Percentiles rank a stretch among this genome's conserved stretches.
Evolutionary conservation across 1,140 invertebrate genomes (phyloP).

Genomic region (Drosophila bipectinata): DNA sequence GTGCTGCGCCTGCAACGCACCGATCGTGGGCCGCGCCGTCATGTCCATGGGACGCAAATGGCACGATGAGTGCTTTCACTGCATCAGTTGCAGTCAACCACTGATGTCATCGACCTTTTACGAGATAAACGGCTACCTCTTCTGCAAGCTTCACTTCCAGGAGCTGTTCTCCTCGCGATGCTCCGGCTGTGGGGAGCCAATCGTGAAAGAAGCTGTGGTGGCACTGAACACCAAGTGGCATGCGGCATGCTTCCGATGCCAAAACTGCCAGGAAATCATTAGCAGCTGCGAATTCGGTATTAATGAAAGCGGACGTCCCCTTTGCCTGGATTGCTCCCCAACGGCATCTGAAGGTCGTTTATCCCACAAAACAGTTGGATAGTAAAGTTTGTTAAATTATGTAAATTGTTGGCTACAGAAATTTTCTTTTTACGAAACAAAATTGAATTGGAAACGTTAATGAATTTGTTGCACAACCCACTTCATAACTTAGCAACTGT

Average conservation of each 20-base stretch:
- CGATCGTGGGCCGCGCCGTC: conserved; percentile 29
- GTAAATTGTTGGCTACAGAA: not conserved
- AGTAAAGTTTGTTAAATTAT: not conserved
- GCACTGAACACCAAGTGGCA: conserved; percentile 54
- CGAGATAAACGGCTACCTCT: conserved; percentile 52
- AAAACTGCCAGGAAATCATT: conserved; percentile 12
- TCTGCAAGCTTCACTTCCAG: conserved; percentile 45
- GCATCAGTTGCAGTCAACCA: conserved; percentile 35
- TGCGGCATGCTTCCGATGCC: conserved; percentile 29
- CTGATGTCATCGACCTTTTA: conserved; percentile 31
- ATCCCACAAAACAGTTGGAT: conserved; percentile 2
- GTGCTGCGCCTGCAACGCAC: conserved; percentile 26
- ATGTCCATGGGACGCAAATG: conserved; percentile 37
- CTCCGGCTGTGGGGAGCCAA: conserved; percentile 37
- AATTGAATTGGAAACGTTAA: not conserved
- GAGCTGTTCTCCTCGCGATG: conserved; percentile 42
- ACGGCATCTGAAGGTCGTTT: not conserved
- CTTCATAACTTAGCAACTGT: not conserved
- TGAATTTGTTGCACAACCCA: not conserved
- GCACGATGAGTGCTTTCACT: conserved; percentile 52
- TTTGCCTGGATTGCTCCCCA: conserved; percentile 19
- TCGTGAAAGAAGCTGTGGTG: conserved; percentile 23
- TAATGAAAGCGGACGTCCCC: conserved; percentile 16
- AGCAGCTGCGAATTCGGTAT: conserved; percentile 13
- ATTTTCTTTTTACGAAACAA: not conserved